A percentile compares a stretch with the other conserved stretches of the same genome.
Evolutionary conservation across 2,113 vertebrate genomes (phyloP).

Genomic region (Hippocampus barbouri): DNA sequence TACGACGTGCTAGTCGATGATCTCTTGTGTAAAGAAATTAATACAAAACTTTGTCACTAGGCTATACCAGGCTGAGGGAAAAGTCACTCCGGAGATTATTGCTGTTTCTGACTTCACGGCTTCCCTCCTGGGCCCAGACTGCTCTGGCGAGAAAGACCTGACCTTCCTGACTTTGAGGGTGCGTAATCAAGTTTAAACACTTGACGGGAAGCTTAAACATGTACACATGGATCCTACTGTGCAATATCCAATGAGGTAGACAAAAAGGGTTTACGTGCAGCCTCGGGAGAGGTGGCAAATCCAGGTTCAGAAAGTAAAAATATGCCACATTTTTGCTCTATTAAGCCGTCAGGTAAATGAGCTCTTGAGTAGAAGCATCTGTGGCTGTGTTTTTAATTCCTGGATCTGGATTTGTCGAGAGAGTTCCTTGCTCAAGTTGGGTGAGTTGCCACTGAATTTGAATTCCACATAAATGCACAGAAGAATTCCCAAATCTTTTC

Average conservation of each 20-base stretch:
- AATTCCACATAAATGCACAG: neutral
- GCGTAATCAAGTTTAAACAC: constrained; percentile 8
- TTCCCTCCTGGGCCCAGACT: constrained; percentile 77
- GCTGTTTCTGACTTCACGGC: constrained; percentile 77
- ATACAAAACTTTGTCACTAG: constrained; percentile 55
- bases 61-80: constrained; percentile 62
- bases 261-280: neutral
- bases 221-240: neutral
- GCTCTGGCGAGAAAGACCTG: constrained; percentile 79
- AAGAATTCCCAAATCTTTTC: neutral
- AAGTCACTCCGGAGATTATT: constrained; percentile 72
- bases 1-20: neutral
- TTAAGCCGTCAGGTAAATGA: too few species aligned
- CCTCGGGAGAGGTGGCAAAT: too few species aligned
- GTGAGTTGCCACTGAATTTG: neutral
- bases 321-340: too few species aligned
- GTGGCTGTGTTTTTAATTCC: too few species aligned
- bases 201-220: neutral
- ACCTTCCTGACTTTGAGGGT: constrained; percentile 86
- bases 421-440: neutral
- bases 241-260: neutral
- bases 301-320: too few species aligned
- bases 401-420: too few species aligned
- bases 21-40: constrained; percentile 1
- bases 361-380: too few species aligned